Evolutionary conservation across 2,888 invertebrate species (phyloP).

Genomic region (Ectemnius cavifrons): DNA sequence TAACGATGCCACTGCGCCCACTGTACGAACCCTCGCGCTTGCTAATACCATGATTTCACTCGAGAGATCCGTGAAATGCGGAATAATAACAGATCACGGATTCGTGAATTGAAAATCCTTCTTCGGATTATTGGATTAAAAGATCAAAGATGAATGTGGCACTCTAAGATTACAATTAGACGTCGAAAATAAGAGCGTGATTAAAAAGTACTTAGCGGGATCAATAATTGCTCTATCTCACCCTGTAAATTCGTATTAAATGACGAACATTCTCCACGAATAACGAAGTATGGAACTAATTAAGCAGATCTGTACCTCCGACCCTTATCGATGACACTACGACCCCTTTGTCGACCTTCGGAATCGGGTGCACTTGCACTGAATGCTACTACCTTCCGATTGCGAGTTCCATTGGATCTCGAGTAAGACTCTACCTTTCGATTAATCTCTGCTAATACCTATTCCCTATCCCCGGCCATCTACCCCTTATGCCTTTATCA

Average conservation of each 20-base stretch:
- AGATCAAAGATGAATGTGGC: no score
- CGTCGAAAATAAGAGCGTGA: no score
- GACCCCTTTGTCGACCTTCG: constrained; percentile 18
- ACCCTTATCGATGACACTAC: constrained; percentile 18
- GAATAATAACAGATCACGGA: constrained; percentile 44
- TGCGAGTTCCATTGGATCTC: no score
- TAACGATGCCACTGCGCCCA: constrained; percentile 48
- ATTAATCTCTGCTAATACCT: constrained; percentile 75
- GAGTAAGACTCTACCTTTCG: constrained; percentile 60
- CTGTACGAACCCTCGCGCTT: constrained; percentile 16
- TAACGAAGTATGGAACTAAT: constrained; percentile 70
- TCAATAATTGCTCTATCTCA: no score
- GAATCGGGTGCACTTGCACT: no score
- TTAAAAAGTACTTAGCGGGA: no score
- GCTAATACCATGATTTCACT: constrained; percentile 47
- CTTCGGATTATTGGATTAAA: constrained; percentile 9
- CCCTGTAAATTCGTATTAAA: no score
- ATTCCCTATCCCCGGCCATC: constrained; percentile 63
- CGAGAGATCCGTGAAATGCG: constrained; percentile 41
- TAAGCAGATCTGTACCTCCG: constrained; percentile 48
- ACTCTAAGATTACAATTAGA: no score
- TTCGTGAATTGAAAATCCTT: constrained; percentile 27
- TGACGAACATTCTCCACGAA: constrained; percentile 53
- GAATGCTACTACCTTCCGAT: no score
- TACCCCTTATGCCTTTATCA: constrained; percentile 55